These are phyloP conservation scores for Pomatorhinus ruficollis DNA, from an alignment of 2,113 vertebrate genomes.

Conservation along the genomic window DNA sequence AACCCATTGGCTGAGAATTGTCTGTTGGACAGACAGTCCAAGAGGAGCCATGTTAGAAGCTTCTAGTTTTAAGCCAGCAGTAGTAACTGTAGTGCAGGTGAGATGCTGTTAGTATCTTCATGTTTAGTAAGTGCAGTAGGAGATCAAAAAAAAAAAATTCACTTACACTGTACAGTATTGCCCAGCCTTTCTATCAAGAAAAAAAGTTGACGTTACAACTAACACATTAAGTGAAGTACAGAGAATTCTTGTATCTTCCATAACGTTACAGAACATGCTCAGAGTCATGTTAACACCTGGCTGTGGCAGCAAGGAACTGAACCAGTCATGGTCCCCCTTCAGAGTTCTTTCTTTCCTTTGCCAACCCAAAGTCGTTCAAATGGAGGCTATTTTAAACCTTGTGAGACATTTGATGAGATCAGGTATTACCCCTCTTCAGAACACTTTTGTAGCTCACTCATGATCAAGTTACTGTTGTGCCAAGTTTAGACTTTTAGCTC, in stretches of 20 bases:
- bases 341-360: background rate
- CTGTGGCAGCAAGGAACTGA: background rate
- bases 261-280: background rate
- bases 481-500: background rate
- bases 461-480: background rate
- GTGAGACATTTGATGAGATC: background rate
- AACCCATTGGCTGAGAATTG: background rate
- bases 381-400: background rate
- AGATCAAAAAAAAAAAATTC: conserved; percentile 15
- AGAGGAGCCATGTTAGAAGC: background rate
- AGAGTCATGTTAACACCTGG: background rate
- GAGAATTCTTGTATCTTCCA: background rate
- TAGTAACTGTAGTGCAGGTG: background rate
- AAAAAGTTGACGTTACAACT: conserved; percentile 45
- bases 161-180: conserved; percentile 69
- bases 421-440: background rate
- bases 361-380: background rate
- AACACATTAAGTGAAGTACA: background rate
- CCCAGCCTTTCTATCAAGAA: conserved; percentile 66
- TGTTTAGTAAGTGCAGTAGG: conserved; percentile 10
- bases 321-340: no score
- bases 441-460: background rate
- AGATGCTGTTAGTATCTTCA: conserved; percentile 40
- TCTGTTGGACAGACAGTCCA: background rate
- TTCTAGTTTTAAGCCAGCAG: conserved; percentile 14